Conservation (phyloP, 2,888 invertebrate genomes). For the Chirona hameri region DNA sequence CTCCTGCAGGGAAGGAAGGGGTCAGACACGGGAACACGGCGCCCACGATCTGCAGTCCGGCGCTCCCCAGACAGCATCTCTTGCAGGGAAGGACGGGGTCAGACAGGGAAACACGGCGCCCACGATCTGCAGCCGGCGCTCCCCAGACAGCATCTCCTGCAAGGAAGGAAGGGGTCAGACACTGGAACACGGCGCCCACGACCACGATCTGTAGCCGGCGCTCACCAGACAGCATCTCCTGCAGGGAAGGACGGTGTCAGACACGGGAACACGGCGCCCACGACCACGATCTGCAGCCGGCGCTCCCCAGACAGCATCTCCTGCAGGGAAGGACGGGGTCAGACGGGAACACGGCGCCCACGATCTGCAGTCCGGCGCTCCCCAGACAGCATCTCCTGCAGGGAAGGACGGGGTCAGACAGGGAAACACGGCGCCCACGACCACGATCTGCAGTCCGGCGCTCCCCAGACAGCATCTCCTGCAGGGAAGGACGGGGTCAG, state of each 20-base stretch:
- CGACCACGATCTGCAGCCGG: background rate
- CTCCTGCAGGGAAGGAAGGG: slow-evolving; percentile 43
- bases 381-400: background rate
- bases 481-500: background rate
- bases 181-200: slow-evolving; percentile 45
- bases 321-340: slow-evolving; percentile 35
- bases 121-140: background rate
- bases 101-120: background rate
- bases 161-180: background rate
- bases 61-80: background rate
- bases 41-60: background rate
- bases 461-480: slow-evolving; percentile 51
- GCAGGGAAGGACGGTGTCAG: background rate
- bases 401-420: background rate
- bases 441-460: slow-evolving; percentile 73
- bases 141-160: slow-evolving; percentile 47
- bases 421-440: slow-evolving; percentile 94
- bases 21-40: background rate
- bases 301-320: slow-evolving; percentile 46
- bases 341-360: background rate
- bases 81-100: background rate
- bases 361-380: background rate
- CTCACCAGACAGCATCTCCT: background rate
- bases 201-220: slow-evolving; percentile 46
- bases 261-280: background rate